Conservation (phyloP, 2,797 vertebrate genomes). For the Lates japonicus region DNA sequence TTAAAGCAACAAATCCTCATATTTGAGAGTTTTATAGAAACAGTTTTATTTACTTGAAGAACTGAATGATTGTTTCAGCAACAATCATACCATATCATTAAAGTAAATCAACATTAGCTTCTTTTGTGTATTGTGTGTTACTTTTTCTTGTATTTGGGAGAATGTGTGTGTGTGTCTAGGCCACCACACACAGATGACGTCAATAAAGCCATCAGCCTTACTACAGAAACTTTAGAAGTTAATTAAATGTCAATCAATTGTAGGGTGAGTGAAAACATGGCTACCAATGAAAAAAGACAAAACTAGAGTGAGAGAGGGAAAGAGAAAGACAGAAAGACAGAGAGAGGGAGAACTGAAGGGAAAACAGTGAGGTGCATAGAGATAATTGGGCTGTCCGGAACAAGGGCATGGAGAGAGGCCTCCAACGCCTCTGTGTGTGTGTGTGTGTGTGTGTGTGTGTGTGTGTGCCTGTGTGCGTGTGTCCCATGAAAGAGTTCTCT, state of each 20-base stretch:
- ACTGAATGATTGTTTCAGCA: neutral
- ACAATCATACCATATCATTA: neutral
- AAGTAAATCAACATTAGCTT: neutral
- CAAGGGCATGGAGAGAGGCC: conserved; percentile 85
- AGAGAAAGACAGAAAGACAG: conserved; percentile 6
- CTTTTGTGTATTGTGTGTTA: neutral
- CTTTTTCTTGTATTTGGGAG: neutral
- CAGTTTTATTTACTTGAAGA: neutral
- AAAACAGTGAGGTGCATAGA: conserved; percentile 80
- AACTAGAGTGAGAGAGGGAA: conserved; percentile 26
- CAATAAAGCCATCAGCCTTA: conserved; percentile 1
- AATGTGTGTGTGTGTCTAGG: neutral
- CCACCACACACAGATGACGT: neutral
- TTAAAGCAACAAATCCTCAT: neutral
- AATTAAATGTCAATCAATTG: conserved; percentile 57
- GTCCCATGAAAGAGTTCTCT: conserved; percentile 80
- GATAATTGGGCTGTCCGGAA: conserved; percentile 87
- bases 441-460: conserved; percentile 62
- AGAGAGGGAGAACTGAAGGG: conserved; percentile 55
- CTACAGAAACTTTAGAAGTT: conserved; percentile 25
- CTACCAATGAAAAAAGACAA: conserved; percentile 37
- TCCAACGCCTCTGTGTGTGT: conserved; percentile 67
- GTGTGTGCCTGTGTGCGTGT: conserved; percentile 49
- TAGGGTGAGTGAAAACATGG: conserved; percentile 1
- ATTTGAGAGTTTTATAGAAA: neutral